Evolutionary conservation across 2,113 vertebrate genomes (phyloP).

Genomic region (Cariama cristata): DNA sequence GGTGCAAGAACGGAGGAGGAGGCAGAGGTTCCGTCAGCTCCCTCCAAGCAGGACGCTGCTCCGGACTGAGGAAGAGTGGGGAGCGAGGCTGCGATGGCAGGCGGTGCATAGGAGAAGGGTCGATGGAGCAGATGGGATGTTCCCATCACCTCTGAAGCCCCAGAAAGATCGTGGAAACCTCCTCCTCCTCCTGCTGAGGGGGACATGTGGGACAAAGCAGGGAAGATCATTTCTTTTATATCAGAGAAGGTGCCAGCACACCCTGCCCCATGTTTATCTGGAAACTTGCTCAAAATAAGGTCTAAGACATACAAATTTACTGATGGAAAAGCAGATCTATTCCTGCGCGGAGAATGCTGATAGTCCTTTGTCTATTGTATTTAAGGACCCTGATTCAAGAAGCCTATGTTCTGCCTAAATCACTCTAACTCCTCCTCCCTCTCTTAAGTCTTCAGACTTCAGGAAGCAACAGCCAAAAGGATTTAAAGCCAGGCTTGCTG

Average conservation of each 20-base stretch:
- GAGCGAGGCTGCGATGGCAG: fast-evolving
- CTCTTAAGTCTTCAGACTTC: not conserved
- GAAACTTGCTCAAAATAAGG: not conserved
- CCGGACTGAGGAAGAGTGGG: not conserved
- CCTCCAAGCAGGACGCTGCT: fast-evolving
- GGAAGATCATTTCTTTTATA: fast-evolving
- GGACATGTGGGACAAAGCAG: not conserved
- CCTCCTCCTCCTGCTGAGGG: not conserved
- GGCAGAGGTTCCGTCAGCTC: not conserved
- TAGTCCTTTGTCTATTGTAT: not conserved
- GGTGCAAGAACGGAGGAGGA: not conserved
- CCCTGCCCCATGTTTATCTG: not conserved
- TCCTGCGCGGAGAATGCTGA: not conserved
- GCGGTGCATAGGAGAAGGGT: not conserved
- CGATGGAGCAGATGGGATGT: fast-evolving
- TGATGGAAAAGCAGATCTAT: not conserved
- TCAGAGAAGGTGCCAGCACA: not conserved
- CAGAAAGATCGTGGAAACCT: not conserved
- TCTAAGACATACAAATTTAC: not conserved
- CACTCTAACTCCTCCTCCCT: not conserved
- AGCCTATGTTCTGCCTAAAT: not conserved
- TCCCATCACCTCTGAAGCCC: not conserved
- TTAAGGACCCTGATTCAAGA: not conserved
- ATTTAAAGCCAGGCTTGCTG: not conserved
- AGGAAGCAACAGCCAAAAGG: not conserved